These are phyloP conservation scores for Aphyosemion australe DNA, from an alignment of 2,113 vertebrate genomes.

Conservation along the genomic window DNA sequence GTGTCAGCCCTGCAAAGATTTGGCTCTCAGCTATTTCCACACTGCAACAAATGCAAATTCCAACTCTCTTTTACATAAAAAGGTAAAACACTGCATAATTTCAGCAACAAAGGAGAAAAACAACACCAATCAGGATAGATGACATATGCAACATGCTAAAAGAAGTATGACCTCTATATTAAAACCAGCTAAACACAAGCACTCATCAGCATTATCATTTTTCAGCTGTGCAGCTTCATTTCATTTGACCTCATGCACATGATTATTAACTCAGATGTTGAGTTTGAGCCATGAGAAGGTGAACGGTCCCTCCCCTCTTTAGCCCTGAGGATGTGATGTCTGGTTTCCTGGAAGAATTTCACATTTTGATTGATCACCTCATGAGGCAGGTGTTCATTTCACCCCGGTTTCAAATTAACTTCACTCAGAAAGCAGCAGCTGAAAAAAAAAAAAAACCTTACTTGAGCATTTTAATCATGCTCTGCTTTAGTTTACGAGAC, in stretches of 20 bases:
- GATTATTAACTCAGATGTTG: not conserved
- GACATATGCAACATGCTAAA: not conserved
- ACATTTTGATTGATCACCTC: not conserved
- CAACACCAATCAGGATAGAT: too few species aligned
- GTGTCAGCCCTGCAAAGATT: conserved; percentile 2
- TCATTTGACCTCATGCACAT: not conserved
- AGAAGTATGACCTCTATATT: not conserved
- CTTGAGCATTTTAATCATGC: too few species aligned
- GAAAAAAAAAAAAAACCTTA: not conserved
- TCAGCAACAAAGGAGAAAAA: not conserved
- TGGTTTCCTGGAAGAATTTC: not conserved
- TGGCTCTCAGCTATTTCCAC: not conserved
- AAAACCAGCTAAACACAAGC: not conserved
- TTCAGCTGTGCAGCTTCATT: not conserved
- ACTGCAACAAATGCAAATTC: conserved; percentile 1
- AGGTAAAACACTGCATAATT: not conserved
- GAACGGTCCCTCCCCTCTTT: not conserved
- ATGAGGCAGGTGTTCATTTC: not conserved
- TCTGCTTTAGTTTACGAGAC: too few species aligned
- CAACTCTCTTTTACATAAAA: not conserved
- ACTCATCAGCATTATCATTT: not conserved
- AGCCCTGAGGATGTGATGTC: not conserved
- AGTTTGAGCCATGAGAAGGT: not conserved
- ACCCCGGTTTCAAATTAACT: not conserved
- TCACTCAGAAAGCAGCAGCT: not conserved